A percentile compares a stretch with the other conserved stretches of the same genome.
Conservation (phyloP, 2,113 vertebrate genomes). For the Plotosus lineatus region DNA sequence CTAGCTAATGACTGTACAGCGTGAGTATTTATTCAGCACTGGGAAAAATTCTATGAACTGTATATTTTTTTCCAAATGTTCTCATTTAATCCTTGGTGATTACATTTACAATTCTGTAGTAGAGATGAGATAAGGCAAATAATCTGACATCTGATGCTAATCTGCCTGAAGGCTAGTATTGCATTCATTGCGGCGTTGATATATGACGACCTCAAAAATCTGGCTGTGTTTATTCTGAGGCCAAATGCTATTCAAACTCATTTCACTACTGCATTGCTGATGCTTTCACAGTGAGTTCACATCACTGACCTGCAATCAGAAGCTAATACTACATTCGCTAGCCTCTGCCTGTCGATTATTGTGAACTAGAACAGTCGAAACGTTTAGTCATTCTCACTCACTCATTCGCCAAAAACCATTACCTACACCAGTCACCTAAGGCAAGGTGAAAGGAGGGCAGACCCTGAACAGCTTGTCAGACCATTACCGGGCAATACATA, state of each 20-base stretch:
- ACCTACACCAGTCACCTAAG: no score
- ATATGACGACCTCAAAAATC: background rate
- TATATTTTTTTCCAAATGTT: background rate
- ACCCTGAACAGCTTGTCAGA: no score
- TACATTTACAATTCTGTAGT: background rate
- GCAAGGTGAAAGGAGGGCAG: no score
- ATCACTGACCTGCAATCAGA: slow-evolving; percentile 1
- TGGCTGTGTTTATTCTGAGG: background rate
- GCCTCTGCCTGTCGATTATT: background rate
- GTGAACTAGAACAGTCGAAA: background rate
- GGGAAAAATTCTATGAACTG: background rate
- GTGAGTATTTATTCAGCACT: background rate
- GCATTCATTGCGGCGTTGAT: slow-evolving; percentile 12
- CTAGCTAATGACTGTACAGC: background rate
- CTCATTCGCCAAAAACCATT: no score
- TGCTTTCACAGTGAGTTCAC: background rate
- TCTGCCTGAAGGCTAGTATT: background rate
- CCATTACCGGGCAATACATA: no score
- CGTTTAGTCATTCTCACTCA: no score
- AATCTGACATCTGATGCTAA: slow-evolving; percentile 10
- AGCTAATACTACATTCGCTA: background rate
- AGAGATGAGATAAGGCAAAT: slow-evolving; percentile 8
- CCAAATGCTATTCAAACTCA: background rate
- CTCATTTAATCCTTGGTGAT: background rate
- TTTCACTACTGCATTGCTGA: background rate